A percentile compares a stretch with the other conserved stretches of the same genome.
phyloP scores from a whole-genome alignment of 2,113 vertebrate species.

The Eleginops maclovinus region DNA sequence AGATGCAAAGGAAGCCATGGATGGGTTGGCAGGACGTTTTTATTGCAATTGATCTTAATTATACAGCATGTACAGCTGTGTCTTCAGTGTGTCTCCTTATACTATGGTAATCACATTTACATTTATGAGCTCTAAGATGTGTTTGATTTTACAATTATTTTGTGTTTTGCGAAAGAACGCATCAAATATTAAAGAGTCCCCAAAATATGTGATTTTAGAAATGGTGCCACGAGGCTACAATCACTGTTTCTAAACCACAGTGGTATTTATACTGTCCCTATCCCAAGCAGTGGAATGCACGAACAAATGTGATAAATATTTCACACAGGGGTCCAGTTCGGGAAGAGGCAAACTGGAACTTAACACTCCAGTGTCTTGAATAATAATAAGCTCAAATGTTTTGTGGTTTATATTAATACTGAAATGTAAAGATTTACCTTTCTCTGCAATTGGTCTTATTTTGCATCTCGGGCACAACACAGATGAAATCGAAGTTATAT shows the following conservation, averaged over 20 bases:
- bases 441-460: not conserved
- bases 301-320: conserved; percentile 55
- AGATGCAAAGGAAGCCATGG: not conserved
- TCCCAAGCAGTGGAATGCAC: conserved; percentile 16
- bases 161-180: conserved; percentile 22
- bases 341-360: not conserved
- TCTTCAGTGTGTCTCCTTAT: not conserved
- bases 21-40: not conserved
- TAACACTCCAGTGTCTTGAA: conserved; percentile 2
- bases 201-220: conserved; percentile 35
- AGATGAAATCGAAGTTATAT: too few species aligned
- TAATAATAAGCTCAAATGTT: not conserved
- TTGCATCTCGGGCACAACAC: too few species aligned
- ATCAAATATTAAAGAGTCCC: conserved; percentile 64
- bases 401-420: not conserved
- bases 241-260: conserved; percentile 25
- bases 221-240: conserved; percentile 37
- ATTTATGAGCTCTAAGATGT: conserved; percentile 10
- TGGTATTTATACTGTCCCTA: conserved; percentile 25
- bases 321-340: conserved; percentile 28
- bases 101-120: not conserved
- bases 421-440: not conserved
- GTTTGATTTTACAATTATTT: conserved; percentile 34
- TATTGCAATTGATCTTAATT: not conserved
- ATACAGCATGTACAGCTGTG: too few species aligned